A percentile compares a stretch with the other conserved stretches of the same genome.
Evolutionary conservation across 1,140 invertebrate genomes (phyloP).

Genomic region (Caerostris extrusa): DNA sequence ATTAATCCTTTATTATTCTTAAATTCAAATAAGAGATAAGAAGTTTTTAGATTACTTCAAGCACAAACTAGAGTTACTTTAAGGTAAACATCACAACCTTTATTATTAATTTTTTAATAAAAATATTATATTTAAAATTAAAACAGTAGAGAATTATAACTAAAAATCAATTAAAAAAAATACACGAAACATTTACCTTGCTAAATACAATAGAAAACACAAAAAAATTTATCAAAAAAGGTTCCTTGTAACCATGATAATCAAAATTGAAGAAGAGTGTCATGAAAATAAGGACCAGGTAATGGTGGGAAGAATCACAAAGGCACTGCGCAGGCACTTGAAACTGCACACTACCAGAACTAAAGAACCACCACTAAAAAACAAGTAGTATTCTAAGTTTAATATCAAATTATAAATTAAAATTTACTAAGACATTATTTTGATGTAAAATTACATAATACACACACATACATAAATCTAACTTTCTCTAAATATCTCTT

Average conservation of each 20-base stretch:
- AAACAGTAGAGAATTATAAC: constrained; percentile 80
- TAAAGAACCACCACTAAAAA: constrained; percentile 87
- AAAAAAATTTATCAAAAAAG: constrained; percentile 96
- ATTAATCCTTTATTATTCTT: too few species aligned
- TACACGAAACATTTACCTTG: constrained; percentile 80
- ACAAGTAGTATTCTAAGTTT: constrained; percentile 14
- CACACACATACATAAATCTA: too few species aligned
- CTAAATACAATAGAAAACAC: constrained; percentile 88
- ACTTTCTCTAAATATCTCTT: too few species aligned
- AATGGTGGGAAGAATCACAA: constrained; percentile 95
- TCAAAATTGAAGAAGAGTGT: constrained; percentile 94
- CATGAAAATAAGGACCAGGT: constrained; percentile 95
- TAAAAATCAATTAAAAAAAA: neutral
- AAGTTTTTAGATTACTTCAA: too few species aligned
- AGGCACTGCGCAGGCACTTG: constrained; percentile 93
- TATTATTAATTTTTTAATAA: too few species aligned
- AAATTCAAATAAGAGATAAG: too few species aligned
- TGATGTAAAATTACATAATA: neutral
- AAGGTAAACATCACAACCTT: too few species aligned
- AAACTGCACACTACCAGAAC: constrained; percentile 93
- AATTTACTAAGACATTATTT: neutral
- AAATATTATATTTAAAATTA: too few species aligned
- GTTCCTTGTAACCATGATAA: constrained; percentile 88
- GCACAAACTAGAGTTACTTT: too few species aligned
- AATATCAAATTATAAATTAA: neutral